These are phyloP conservation scores for Aurelia aurita DNA, from an alignment of 30 jellyfish, hydroid and myxozoan genomes.

Conservation along the genomic window DNA sequence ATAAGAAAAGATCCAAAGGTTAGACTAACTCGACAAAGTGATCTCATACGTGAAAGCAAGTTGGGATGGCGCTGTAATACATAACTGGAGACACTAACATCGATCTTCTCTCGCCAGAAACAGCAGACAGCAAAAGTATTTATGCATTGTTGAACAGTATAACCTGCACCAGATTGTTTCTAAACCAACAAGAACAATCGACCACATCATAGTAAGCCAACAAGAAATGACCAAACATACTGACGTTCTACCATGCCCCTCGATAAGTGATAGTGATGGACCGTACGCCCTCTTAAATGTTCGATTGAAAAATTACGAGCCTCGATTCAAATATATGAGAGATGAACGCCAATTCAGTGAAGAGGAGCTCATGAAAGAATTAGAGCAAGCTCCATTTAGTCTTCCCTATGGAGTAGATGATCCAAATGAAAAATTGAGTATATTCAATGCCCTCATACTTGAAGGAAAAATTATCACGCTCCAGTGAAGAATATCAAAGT, in stretches of 20 bases:
- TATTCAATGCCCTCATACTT: too few species aligned
- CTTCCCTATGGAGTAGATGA: too few species aligned
- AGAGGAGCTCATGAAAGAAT: too few species aligned
- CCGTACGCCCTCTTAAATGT: neutral
- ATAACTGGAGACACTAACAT: slow-evolving; percentile 52
- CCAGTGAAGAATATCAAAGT: too few species aligned
- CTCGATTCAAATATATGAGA: too few species aligned
- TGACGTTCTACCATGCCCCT: neutral
- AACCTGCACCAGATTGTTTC: slow-evolving; percentile 6
- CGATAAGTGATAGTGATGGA: slow-evolving; percentile 1
- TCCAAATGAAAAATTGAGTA: too few species aligned
- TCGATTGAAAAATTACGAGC: neutral
- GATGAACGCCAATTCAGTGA: too few species aligned
- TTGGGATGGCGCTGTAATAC: slow-evolving; percentile 31
- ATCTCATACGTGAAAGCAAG: slow-evolving; percentile 39
- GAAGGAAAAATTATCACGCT: too few species aligned
- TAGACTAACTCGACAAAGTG: slow-evolving; percentile 37
- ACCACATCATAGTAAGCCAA: neutral
- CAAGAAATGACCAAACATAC: neutral
- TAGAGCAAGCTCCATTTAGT: too few species aligned
- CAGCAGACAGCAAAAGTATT: slow-evolving; percentile 21
- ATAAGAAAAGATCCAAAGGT: too few species aligned
- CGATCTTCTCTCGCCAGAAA: slow-evolving; percentile 39
- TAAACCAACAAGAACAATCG: slow-evolving; percentile 34
- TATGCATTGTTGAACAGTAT: slow-evolving; percentile 8